Evolutionary conservation across 2,113 vertebrate genomes (phyloP).

Genomic region (Pterophyllum scalare): DNA sequence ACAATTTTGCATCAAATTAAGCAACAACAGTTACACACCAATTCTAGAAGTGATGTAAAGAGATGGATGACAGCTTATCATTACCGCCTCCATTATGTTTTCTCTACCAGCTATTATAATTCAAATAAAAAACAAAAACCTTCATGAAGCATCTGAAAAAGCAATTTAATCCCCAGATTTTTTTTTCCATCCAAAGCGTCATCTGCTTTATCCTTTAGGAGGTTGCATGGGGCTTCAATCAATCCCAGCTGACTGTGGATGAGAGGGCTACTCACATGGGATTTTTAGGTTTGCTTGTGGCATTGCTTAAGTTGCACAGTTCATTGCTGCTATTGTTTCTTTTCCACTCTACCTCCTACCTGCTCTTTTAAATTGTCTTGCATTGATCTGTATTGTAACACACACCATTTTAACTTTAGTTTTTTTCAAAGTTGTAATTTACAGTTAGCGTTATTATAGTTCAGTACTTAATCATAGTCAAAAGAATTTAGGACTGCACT

Average conservation of each 20-base stretch:
- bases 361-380: not conserved
- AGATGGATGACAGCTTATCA: slow-evolving; percentile 6
- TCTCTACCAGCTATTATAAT: not conserved
- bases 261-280: not conserved
- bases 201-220: not conserved
- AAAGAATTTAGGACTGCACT: not conserved
- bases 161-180: not conserved
- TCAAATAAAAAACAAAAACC: not conserved
- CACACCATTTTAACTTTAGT: too few relatives aligned
- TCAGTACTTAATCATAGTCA: not conserved
- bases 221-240: not conserved
- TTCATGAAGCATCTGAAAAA: not conserved
- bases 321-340: not conserved
- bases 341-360: not conserved
- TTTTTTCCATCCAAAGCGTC: not conserved
- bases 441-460: too few relatives aligned
- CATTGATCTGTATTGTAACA: too few relatives aligned
- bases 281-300: not conserved
- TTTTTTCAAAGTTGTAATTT: too few relatives aligned
- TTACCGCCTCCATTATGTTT: slow-evolving; percentile 28
- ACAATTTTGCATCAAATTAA: not conserved
- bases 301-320: not conserved
- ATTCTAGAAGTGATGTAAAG: not conserved
- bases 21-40: not conserved
- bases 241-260: not conserved